Percentiles rank a stretch among this genome's conserved stretches.
phyloP scores from a whole-genome alignment of 2,113 vertebrate species.

The Xerus inauris region DNA sequence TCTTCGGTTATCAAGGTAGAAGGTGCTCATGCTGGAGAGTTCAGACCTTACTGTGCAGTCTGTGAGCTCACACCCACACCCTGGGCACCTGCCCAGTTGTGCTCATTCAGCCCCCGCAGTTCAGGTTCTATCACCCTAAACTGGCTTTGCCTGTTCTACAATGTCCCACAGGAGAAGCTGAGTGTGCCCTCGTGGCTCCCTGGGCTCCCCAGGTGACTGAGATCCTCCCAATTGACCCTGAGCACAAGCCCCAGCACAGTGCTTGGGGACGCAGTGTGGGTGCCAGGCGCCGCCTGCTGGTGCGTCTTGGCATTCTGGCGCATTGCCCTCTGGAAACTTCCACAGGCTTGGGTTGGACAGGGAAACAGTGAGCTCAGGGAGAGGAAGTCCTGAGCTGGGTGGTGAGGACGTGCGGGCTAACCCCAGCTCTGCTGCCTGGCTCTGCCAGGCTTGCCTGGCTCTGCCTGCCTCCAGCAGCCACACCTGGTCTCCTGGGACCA shows the following conservation, averaged over 20 bases:
- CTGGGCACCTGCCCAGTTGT: not conserved
- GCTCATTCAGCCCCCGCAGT: not conserved
- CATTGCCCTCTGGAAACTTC: not conserved
- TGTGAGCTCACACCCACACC: not conserved
- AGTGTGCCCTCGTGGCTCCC: no score
- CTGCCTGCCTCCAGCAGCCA: not conserved
- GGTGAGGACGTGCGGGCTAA: not conserved
- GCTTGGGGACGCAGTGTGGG: accelerated
- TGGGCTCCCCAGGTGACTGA: not conserved
- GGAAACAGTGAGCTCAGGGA: not conserved
- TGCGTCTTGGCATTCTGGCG: accelerated
- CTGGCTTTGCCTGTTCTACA: not conserved
- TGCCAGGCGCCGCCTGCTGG: conserved; percentile 50
- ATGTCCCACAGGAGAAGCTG: not conserved
- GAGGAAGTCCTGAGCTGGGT: not conserved
- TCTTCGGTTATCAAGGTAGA: not conserved
- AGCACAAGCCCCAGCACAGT: no score
- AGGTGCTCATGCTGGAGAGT: not conserved
- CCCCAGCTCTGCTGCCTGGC: no score
- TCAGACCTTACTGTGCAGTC: not conserved
- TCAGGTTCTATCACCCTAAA: not conserved
- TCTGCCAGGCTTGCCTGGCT: not conserved
- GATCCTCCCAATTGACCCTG: not conserved
- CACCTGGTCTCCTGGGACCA: not conserved
- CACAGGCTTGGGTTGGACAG: no score